Percentiles rank a stretch among this genome's conserved stretches.
Evolutionary conservation across 2,888 invertebrate species (phyloP).

Genomic region (Cantharis lateralis): DNA sequence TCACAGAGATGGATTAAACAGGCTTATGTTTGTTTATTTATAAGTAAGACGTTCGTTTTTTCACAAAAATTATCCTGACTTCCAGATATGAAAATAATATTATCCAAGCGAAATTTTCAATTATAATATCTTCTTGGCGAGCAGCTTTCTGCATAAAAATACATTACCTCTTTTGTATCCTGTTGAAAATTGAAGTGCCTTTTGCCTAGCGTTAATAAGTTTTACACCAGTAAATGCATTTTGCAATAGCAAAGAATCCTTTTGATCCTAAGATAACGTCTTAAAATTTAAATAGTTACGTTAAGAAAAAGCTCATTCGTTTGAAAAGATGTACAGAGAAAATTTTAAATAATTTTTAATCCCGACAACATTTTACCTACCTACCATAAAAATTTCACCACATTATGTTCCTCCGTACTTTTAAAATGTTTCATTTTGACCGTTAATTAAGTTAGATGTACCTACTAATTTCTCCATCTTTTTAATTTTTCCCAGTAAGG

Average conservation of each 20-base stretch:
- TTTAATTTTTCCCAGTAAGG: constrained; percentile 12
- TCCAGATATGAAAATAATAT: neutral
- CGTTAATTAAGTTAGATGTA: constrained; percentile 20
- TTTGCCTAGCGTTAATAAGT: constrained; percentile 26
- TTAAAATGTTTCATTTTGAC: neutral
- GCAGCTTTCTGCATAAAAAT: neutral
- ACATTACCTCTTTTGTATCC: neutral
- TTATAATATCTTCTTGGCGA: neutral
- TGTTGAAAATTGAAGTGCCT: constrained; percentile 12
- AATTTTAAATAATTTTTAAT: neutral
- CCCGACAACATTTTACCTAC: neutral
- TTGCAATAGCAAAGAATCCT: constrained; percentile 13
- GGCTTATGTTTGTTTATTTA: neutral
- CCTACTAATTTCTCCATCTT: constrained; percentile 17
- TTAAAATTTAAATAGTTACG: constrained; percentile 6
- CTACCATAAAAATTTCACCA: neutral
- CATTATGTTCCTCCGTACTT: neutral
- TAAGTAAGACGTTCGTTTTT: neutral
- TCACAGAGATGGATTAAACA: neutral
- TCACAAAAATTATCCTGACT: neutral
- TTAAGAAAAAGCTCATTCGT: neutral
- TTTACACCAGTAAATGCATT: constrained; percentile 28
- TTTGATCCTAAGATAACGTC: constrained; percentile 23
- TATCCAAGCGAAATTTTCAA: neutral
- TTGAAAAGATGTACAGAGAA: neutral